These are phyloP conservation scores for Mechanitis mazaeus DNA, from an alignment of 2,888 invertebrate genomes.

Conservation along the genomic window DNA sequence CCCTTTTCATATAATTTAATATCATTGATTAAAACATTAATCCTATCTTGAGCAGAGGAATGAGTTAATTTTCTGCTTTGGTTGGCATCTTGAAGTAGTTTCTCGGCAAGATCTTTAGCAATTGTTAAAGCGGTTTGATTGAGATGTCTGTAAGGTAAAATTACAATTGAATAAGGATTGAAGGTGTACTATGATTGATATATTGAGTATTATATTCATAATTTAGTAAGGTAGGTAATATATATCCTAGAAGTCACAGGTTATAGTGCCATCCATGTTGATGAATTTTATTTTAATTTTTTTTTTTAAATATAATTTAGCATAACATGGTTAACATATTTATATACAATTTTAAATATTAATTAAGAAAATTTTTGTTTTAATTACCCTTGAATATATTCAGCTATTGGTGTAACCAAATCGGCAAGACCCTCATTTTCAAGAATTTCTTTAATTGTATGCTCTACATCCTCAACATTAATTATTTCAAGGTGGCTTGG, in stretches of 20 bases:
- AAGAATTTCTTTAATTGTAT: slow-evolving; percentile 75
- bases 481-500: slow-evolving; percentile 79
- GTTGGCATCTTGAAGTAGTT: slow-evolving; percentile 82
- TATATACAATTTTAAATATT: too few relatives aligned
- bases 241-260: too few relatives aligned
- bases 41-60: slow-evolving; percentile 87
- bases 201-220: too few relatives aligned
- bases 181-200: too few relatives aligned
- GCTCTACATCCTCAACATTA: slow-evolving; percentile 80
- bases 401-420: slow-evolving; percentile 81
- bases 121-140: slow-evolving; percentile 81
- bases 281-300: too few relatives aligned
- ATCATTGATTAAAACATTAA: slow-evolving; percentile 85
- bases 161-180: too few relatives aligned
- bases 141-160: slow-evolving; percentile 60
- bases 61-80: slow-evolving; percentile 85
- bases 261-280: too few relatives aligned
- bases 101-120: slow-evolving; percentile 85
- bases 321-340: too few relatives aligned
- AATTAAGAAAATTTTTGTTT: not conserved
- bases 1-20: slow-evolving; percentile 89
- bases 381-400: slow-evolving; percentile 80
- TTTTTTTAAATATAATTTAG: too few relatives aligned
- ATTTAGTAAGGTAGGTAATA: too few relatives aligned
- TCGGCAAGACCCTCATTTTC: slow-evolving; percentile 86